Evolutionary conservation across 2,113 vertebrate species (phyloP), one percentile per base, ranked within the genome.

Genomic region (Polypterus bichir): DNA sequence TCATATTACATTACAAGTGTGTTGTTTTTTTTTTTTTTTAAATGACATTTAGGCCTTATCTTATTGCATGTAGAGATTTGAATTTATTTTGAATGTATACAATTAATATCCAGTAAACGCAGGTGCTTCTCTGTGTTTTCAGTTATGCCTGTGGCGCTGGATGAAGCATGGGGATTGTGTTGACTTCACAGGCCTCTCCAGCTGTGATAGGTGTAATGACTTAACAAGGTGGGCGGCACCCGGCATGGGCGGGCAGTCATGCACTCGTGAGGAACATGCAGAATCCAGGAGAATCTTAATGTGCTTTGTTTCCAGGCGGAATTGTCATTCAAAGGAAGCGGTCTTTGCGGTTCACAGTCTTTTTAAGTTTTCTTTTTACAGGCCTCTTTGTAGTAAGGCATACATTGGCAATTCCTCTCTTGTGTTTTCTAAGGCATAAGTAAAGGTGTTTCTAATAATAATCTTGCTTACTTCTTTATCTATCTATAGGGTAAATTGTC

Each of bases 101-200:
- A 27, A 27, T 27, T 27, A 27, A 27, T 27, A 27, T 27, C 27
- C 27, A 27, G 27, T 27, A 27, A 27, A n/a, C 52, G 46, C 27
- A 46, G 54, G 57, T 62, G 52, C 59, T 62, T 10, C 45, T 11
- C 7, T 47, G 46, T 54, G 46, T 27, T 62, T 61, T 69, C 68
- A 56, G 63, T 64, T 61, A n/a, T 56, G 66, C 70, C 65, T 66
- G 73, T 71, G 66, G 72, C 66, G 70, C 63, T 61, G 62, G 62
- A 62, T 48, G 6, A 66, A 44, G 49, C 51, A 44, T 45, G 62
- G 48, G 56, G 64, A 67, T 66, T 64, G 65, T 59, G 62, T 77
- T 65, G 63, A 61, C 65, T 61, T 65, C 66, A 64, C 63, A 62
- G 27, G 69, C 66, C 69, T 68, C 62, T 67, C 57, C 61, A 70